Conservation (phyloP, 2,888 invertebrate genomes). For the Cinara cedri region DNA sequence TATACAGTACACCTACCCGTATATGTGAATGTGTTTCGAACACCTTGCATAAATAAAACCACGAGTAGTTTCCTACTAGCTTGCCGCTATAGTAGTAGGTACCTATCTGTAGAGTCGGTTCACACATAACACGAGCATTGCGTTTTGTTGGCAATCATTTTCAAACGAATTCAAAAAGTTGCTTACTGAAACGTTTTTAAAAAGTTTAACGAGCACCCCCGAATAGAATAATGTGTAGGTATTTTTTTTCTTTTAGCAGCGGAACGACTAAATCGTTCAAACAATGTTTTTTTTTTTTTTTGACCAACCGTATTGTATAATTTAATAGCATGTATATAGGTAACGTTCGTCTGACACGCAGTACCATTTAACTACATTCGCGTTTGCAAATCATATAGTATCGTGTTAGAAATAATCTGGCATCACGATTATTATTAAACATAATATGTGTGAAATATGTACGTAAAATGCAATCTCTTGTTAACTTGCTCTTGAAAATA, state of each 20-base stretch:
- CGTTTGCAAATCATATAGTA: not conserved
- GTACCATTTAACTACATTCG: not conserved
- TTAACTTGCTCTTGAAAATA: too few relatives aligned
- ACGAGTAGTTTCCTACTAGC: too few relatives aligned
- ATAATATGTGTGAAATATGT: not conserved
- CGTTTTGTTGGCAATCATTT: conserved; percentile 29
- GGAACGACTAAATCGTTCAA: not conserved
- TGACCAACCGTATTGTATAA: not conserved
- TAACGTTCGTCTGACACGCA: not conserved
- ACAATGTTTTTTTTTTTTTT: conserved; percentile 7
- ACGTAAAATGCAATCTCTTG: too few relatives aligned
- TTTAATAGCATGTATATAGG: too few relatives aligned
- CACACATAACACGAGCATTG: not conserved
- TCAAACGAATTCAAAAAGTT: not conserved
- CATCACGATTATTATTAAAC: too few relatives aligned
- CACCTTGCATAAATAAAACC: not conserved
- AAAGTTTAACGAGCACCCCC: not conserved
- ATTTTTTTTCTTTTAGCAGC: not conserved
- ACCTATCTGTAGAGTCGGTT: not conserved
- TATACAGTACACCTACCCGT: not conserved
- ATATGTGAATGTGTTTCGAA: not conserved
- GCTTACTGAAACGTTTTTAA: conserved; percentile 17
- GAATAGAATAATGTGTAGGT: not conserved
- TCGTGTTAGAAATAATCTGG: not conserved
- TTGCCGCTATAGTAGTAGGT: too few relatives aligned